These are phyloP conservation scores for Acromyrmex charruanus DNA, from an alignment of 1,140 invertebrate species.

Conservation along the genomic window DNA sequence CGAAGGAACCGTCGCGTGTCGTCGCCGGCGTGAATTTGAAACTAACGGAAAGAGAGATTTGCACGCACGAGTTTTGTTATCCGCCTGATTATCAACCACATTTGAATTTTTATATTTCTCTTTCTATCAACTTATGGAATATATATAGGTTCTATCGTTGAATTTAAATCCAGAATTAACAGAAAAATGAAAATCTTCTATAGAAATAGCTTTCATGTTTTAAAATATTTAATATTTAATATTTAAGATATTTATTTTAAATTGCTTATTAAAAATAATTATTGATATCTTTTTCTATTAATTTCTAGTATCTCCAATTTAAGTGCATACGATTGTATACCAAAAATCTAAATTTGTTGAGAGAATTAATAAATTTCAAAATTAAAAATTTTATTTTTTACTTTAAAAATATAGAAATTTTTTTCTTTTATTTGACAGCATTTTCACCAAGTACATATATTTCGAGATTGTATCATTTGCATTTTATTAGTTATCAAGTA, in stretches of 20 bases:
- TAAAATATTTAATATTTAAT: neutral
- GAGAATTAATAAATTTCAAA: neutral
- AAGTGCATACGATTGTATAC: neutral
- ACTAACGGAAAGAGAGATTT: slow-evolving; percentile 55
- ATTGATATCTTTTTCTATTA: neutral
- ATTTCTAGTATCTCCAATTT: neutral
- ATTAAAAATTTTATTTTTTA: neutral
- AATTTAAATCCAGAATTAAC: neutral
- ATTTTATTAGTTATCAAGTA: neutral
- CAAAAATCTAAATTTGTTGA: neutral
- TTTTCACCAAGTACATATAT: neutral
- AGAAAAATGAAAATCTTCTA: neutral
- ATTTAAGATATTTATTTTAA: neutral
- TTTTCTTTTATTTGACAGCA: neutral
- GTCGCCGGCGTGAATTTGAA: slow-evolving; percentile 74
- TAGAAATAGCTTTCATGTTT: neutral
- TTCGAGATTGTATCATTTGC: neutral
- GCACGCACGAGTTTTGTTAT: slow-evolving; percentile 24
- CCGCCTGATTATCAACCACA: neutral
- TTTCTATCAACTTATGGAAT: too few relatives aligned
- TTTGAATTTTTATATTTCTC: neutral
- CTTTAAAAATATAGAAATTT: neutral
- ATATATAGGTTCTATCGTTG: neutral
- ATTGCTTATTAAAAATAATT: neutral
- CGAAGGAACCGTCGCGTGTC: slow-evolving; percentile 74